phyloP scores from a whole-genome alignment of 2,888 invertebrate species.

The Lissocephala sabroskyi region DNA sequence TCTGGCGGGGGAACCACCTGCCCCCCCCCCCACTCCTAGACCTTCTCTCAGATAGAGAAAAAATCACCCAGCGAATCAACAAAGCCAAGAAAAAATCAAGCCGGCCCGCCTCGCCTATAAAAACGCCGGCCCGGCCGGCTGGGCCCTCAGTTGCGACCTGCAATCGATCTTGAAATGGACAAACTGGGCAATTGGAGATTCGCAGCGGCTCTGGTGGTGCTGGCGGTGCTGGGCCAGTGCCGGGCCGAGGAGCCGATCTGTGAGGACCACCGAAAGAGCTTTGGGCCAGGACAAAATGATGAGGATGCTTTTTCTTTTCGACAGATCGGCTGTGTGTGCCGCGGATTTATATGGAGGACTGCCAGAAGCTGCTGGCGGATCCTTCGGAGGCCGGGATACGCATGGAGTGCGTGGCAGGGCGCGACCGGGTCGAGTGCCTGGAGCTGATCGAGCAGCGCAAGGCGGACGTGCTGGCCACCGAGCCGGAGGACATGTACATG shows the following conservation, averaged over 20 bases:
- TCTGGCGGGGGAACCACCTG: too few relatives aligned
- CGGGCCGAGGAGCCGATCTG: constrained; percentile 52
- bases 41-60: too few relatives aligned
- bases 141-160: constrained; percentile 41
- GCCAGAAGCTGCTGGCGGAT: constrained; percentile 74
- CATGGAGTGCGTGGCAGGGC: constrained; percentile 82
- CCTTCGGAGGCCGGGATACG: constrained; percentile 71
- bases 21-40: too few relatives aligned
- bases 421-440: constrained; percentile 82
- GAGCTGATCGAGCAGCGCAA: constrained; percentile 81
- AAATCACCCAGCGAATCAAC: too few relatives aligned
- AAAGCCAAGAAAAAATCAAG: constrained; percentile 21
- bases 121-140: constrained; percentile 39
- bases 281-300: not conserved
- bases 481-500: constrained; percentile 92
- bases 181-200: constrained; percentile 4
- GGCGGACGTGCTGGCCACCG: constrained; percentile 87
- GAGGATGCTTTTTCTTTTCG: not conserved
- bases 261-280: constrained; percentile 15
- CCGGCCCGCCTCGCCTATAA: constrained; percentile 41
- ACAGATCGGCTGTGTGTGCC: constrained; percentile 85
- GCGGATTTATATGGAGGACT: constrained; percentile 76
- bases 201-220: constrained; percentile 19
- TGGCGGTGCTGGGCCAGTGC: constrained; percentile 4
- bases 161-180: constrained; percentile 9